A percentile compares a stretch with the other conserved stretches of the same genome.
These are phyloP conservation scores for Gnathonemus longibarbis DNA, from an alignment of 2,113 vertebrate species.

Conservation along the genomic window DNA sequence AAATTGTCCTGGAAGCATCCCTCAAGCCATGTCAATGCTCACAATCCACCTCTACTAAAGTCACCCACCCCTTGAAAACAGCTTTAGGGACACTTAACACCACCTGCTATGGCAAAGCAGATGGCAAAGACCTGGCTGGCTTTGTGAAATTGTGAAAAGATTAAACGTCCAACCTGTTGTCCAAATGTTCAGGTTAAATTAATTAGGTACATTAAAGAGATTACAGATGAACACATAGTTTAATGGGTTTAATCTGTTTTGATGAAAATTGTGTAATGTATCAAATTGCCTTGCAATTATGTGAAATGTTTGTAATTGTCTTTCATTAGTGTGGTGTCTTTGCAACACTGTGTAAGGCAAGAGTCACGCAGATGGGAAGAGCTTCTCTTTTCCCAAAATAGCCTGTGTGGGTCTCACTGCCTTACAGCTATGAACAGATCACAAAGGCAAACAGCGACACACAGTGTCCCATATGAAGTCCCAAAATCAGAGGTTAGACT, in stretches of 20 bases:
- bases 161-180: conserved; percentile 28
- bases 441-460: background rate
- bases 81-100: conserved; percentile 20
- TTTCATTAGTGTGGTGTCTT: conserved; percentile 6
- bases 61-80: background rate
- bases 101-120: conserved; percentile 35
- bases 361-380: background rate
- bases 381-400: background rate
- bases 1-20: background rate
- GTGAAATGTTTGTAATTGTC: conserved; percentile 13
- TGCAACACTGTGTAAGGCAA: background rate
- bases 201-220: conserved; percentile 23
- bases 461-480: background rate
- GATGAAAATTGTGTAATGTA: conserved; percentile 18
- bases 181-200: conserved; percentile 28
- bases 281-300: conserved; percentile 38
- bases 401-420: background rate
- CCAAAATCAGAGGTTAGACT: background rate
- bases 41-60: background rate
- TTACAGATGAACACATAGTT: conserved; percentile 24
- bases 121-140: conserved; percentile 30
- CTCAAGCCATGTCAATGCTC: background rate
- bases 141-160: conserved; percentile 36
- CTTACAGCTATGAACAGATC: background rate
- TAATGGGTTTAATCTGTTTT: conserved; percentile 18